These are phyloP conservation scores for Tamias sibiricus DNA, from an alignment of 2,113 vertebrate genomes.

Conservation along the genomic window DNA sequence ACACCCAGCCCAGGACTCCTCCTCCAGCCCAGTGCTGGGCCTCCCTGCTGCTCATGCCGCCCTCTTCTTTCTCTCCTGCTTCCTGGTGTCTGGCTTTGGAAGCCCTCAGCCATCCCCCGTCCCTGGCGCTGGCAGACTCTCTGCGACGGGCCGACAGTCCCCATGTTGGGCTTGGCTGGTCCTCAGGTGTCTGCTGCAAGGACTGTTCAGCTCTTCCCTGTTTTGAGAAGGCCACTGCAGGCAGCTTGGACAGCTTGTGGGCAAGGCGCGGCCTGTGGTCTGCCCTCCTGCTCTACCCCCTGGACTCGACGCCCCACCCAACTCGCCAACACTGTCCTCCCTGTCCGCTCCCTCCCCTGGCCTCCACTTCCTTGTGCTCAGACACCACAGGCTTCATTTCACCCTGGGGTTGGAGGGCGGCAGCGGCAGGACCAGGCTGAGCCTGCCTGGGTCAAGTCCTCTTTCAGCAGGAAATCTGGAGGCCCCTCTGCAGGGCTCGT, in stretches of 20 bases:
- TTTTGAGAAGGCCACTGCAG: neutral
- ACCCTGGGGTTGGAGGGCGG: neutral
- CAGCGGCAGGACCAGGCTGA: neutral
- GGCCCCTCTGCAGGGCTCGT: neutral
- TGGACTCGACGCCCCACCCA: neutral
- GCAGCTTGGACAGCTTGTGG: neutral
- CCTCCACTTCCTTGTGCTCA: neutral
- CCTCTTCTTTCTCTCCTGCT: neutral
- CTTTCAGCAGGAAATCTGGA: neutral
- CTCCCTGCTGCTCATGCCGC: no score
- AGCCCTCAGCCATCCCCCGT: neutral
- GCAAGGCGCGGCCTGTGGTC: neutral
- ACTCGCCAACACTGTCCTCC: neutral
- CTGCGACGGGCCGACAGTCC: neutral
- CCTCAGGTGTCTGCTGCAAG: neutral
- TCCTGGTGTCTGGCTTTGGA: neutral
- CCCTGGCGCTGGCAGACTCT: neutral
- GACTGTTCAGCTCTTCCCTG: neutral
- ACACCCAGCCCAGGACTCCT: no score
- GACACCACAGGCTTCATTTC: neutral
- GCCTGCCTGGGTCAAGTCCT: neutral
- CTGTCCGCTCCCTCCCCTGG: no score
- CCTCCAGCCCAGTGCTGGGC: no score
- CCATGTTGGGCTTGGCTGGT: neutral
- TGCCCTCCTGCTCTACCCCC: neutral